A percentile compares a stretch with the other conserved stretches of the same genome.
Conservation (phyloP, 2,797 vertebrate genomes). For the Sebastes iracundus region DNA sequence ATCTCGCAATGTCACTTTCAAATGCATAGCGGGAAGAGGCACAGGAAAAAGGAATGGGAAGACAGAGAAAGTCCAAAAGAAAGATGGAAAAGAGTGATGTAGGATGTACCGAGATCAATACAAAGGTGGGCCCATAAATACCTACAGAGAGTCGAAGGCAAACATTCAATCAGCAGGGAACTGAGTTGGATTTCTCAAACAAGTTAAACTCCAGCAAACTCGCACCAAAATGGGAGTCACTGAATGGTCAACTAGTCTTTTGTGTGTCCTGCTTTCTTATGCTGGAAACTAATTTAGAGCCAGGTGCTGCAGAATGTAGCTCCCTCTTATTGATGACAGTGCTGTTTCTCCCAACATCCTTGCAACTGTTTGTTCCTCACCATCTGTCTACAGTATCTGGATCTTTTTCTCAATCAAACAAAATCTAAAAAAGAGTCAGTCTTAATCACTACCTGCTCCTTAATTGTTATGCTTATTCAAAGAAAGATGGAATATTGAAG, state of each 20-base stretch:
- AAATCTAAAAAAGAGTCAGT: neutral
- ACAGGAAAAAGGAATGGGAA: neutral
- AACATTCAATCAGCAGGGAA: neutral
- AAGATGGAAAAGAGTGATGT: neutral
- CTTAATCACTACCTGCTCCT: neutral
- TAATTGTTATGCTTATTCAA: neutral
- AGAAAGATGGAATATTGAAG: neutral
- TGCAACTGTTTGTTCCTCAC: constrained; percentile 9
- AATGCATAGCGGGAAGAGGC: constrained; percentile 45
- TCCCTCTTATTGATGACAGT: neutral
- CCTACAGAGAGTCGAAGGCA: neutral
- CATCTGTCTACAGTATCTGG: constrained; percentile 1
- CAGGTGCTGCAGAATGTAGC: constrained; percentile 1
- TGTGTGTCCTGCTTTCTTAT: neutral
- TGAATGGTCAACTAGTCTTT: neutral
- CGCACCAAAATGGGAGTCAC: neutral
- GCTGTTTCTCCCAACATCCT: neutral
- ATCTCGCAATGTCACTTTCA: constrained; percentile 80
- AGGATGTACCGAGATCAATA: neutral
- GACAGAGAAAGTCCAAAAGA: neutral
- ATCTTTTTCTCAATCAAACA: neutral
- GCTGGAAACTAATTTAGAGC: neutral
- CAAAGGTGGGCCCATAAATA: neutral
- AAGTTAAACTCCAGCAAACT: neutral
- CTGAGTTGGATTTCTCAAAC: neutral